Percentiles rank a stretch among this genome's conserved stretches.
Conservation (phyloP, 2,113 vertebrate species). For the Malurus melanocephalus region DNA sequence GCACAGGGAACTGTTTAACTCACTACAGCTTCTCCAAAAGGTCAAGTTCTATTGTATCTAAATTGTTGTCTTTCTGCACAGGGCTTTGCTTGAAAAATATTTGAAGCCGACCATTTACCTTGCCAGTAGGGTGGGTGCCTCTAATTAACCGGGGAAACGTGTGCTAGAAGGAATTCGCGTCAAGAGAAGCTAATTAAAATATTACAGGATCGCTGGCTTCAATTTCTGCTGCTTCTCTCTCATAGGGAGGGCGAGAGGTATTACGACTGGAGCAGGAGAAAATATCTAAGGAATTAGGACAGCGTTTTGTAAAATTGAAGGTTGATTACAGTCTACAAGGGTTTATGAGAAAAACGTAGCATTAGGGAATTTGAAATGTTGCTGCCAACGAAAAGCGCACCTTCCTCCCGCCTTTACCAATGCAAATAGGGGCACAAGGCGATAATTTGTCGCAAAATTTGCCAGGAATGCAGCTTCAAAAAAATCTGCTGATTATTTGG, state of each 20-base stretch:
- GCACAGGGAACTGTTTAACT: slow-evolving; percentile 58
- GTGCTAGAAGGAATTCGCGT: slow-evolving; percentile 14
- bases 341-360: not conserved
- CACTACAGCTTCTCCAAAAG: slow-evolving; percentile 56
- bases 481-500: not conserved
- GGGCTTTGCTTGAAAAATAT: not conserved
- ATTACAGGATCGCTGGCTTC: not conserved
- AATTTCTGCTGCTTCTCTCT: not conserved
- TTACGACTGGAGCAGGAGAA: not conserved
- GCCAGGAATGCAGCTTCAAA: not conserved
- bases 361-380: not conserved
- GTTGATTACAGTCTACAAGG: not conserved
- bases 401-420: not conserved
- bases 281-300: not conserved
- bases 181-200: slow-evolving; percentile 34
- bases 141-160: slow-evolving; percentile 16
- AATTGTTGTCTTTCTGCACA: not conserved
- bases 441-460: not conserved
- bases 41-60: slow-evolving; percentile 55
- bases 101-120: not conserved
- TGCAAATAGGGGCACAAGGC: not conserved
- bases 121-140: not conserved
- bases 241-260: not conserved
- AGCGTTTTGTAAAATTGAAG: not conserved
- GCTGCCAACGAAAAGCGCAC: not conserved